Evolutionary conservation across 2,113 vertebrate species (phyloP).

Genomic region (Tyrannus savana): DNA sequence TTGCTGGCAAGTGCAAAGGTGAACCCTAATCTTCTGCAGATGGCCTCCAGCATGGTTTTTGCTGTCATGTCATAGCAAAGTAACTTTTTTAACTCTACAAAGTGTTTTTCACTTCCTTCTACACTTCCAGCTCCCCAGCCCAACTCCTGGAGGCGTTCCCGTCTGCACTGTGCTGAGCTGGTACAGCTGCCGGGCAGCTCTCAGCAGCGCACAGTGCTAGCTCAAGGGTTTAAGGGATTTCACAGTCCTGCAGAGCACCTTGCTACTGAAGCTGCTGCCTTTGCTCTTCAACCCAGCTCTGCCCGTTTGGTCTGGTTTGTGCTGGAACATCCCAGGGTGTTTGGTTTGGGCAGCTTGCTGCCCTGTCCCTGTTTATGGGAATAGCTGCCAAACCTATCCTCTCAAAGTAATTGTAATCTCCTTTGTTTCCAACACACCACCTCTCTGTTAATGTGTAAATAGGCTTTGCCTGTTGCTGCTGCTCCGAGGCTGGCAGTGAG

Average conservation of each 20-base stretch:
- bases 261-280: background rate
- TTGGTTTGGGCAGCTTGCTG: background rate
- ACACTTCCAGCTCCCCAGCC: background rate
- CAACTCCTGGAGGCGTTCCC: background rate
- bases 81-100: background rate
- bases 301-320: background rate
- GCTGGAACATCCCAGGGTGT: background rate
- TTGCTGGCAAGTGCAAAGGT: slow-evolving; percentile 18
- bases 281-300: background rate
- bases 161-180: background rate
- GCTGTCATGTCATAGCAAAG: background rate
- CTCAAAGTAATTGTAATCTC: background rate
- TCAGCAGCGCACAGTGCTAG: background rate
- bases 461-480: background rate
- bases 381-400: background rate
- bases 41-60: background rate
- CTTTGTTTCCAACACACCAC: background rate
- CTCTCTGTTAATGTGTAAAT: background rate
- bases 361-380: background rate
- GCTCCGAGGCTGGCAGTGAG: background rate
- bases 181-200: background rate
- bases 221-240: background rate
- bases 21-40: background rate
- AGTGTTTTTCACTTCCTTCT: background rate
- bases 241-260: background rate